These are phyloP conservation scores for Drosophila mimica DNA, from an alignment of 2,888 invertebrate species.

Conservation along the genomic window DNA sequence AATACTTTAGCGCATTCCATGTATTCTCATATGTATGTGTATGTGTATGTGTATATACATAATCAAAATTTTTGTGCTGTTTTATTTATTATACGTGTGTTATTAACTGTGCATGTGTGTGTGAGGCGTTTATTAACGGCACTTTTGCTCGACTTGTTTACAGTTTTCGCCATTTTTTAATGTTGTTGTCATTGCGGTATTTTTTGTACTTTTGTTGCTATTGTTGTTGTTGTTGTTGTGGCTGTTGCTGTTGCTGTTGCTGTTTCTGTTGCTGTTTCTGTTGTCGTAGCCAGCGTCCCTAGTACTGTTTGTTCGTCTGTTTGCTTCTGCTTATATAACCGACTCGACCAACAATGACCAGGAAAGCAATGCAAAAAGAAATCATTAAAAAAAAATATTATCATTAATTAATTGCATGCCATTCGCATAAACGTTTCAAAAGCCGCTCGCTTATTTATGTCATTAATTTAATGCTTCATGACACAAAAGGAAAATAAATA, in stretches of 20 bases:
- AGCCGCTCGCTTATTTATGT: slow-evolving; percentile 49
- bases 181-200: slow-evolving; percentile 19
- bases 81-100: slow-evolving; percentile 5
- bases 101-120: slow-evolving; percentile 9
- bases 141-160: slow-evolving; percentile 46
- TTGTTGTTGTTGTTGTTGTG: neutral
- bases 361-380: slow-evolving; percentile 1
- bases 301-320: slow-evolving; percentile 15
- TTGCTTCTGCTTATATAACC: slow-evolving; percentile 7
- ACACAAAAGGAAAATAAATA: slow-evolving; percentile 3
- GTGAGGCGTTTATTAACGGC: slow-evolving; percentile 44
- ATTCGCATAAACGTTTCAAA: slow-evolving; percentile 54
- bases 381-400: slow-evolving; percentile 25
- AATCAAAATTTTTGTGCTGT: slow-evolving; percentile 6
- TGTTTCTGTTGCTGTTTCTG: neutral
- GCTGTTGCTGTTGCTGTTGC: neutral
- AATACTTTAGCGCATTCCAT: neutral
- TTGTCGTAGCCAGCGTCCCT: slow-evolving; percentile 32
- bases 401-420: slow-evolving; percentile 62
- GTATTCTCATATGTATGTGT: neutral
- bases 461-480: slow-evolving; percentile 27
- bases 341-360: neutral
- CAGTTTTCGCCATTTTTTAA: slow-evolving; percentile 38
- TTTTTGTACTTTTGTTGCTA: slow-evolving; percentile 2
- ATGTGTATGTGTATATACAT: neutral